Evolutionary conservation across 2,888 invertebrate species (phyloP).

Genomic region (Conops quadrifasciatus): DNA sequence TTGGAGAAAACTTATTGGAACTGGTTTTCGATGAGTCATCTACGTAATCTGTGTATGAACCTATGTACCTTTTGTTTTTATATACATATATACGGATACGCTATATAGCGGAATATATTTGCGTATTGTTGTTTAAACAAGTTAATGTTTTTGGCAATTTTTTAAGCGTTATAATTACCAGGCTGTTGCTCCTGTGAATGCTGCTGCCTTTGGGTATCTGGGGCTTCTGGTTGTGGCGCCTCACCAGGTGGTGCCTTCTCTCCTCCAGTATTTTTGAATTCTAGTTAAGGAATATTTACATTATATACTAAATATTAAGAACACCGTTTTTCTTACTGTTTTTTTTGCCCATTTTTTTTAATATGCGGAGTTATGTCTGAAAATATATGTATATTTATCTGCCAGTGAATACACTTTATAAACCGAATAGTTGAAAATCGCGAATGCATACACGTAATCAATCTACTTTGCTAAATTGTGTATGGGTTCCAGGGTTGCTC

Average conservation of each 20-base stretch:
- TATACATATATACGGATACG: too few relatives aligned
- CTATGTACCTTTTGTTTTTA: too few relatives aligned
- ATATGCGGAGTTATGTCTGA: background rate
- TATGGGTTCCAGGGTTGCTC: too few relatives aligned
- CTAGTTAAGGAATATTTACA: slow-evolving; percentile 13
- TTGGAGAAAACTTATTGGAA: too few relatives aligned
- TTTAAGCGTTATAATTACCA: background rate
- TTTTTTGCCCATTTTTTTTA: slow-evolving; percentile 41
- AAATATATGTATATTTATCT: background rate
- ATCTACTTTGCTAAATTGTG: too few relatives aligned
- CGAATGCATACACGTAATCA: too few relatives aligned
- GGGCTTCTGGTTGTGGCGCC: background rate
- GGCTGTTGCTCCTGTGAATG: background rate
- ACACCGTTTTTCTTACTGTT: slow-evolving; percentile 37
- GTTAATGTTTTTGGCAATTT: background rate
- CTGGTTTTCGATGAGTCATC: too few relatives aligned
- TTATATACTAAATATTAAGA: background rate
- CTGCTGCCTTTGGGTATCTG: slow-evolving; percentile 5
- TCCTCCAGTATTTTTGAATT: slow-evolving; percentile 1
- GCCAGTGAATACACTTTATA: background rate
- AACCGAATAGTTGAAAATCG: too few relatives aligned
- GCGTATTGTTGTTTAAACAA: background rate
- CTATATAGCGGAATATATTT: too few relatives aligned
- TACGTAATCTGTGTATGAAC: too few relatives aligned
- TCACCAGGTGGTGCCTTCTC: slow-evolving; percentile 6